Base-by-base conservation (phyloP, 2,797 vertebrate species). In the Anas flavirostris region DNA sequence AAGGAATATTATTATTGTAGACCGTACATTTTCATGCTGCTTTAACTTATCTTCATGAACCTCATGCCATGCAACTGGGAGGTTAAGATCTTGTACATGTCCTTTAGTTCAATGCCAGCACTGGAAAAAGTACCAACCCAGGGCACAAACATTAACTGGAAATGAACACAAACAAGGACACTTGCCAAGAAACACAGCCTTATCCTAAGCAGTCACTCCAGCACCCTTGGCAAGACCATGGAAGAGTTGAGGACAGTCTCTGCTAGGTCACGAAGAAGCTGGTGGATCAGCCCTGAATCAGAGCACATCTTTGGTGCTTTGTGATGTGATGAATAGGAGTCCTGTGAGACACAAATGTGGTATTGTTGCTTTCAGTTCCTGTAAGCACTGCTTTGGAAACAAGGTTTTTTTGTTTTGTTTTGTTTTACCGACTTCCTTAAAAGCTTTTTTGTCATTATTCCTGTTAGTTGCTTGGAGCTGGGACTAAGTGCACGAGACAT, bases 401-500 rank as follows among this genome's bases (percentile, higher is more conserved):
- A 46, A 33, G 29, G 37, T n/a, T 90, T 93, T 33, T 58, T 58
- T n/a, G 23, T 53, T 63, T 55, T 72, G 17, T 16, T 25, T 28
- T 21, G 6, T 11, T 9, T 5, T 22, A 5, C 5, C 5, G 7
- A 2, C 59, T 82, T 90, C 41, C 50, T 62, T 90, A 52, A 88
- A 74, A 91, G n/a, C 31, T 81, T 60, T 12, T 87, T 70, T 88
- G 25, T 92, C 66, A 33, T 82, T 23, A 12, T 88, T 88, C 31
- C 59, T 78, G 16, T 75, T 76, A 44, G 59, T 86, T 87, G 21
- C 41, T 72, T 72, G 50, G 9, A 85, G 19, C 41, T 85, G 33
- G 22, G 62, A 60, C 9, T 60, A 77, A 74, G 23, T 31, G 5
- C 0, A 0, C 83, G 53, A 75, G 37, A 43, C 1, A 0, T 7